phyloP scores from a whole-genome alignment of 2,888 invertebrate species.

The Cantharis lateralis region DNA sequence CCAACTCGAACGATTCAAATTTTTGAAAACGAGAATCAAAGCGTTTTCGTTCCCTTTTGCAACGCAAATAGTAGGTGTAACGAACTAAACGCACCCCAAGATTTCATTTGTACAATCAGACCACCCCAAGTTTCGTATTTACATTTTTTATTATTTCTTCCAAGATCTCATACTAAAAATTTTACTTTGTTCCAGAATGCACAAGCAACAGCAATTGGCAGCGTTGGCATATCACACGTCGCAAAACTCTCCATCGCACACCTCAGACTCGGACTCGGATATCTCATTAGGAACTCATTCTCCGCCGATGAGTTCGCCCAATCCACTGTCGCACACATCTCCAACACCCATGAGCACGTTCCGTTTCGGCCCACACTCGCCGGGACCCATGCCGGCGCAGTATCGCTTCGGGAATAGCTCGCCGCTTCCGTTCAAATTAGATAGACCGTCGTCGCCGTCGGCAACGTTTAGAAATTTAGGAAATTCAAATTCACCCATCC shows the following conservation, averaged over 20 bases:
- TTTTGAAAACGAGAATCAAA: neutral
- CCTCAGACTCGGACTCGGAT: conserved; percentile 56
- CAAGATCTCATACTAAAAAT: neutral
- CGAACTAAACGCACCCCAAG: neutral
- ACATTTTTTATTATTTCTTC: neutral
- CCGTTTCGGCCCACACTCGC: conserved; percentile 55
- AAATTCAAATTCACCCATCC: conserved; percentile 21
- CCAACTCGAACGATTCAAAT: neutral
- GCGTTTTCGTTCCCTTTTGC: neutral
- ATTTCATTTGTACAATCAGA: neutral
- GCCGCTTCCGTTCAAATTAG: conserved; percentile 39
- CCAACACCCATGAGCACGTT: conserved; percentile 50
- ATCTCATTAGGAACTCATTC: conserved; percentile 56
- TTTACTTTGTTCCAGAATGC: conserved; percentile 52
- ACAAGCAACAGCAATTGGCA: conserved; percentile 53
- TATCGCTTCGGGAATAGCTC: conserved; percentile 52
- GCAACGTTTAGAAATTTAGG: conserved; percentile 18
- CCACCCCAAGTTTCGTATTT: neutral
- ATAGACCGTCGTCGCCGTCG: conserved; percentile 30
- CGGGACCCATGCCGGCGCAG: conserved; percentile 56
- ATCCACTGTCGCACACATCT: conserved; percentile 47
- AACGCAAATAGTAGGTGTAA: neutral
- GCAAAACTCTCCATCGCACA: conserved; percentile 51
- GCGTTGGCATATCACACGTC: conserved; percentile 44
- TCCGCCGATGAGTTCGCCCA: conserved; percentile 52